Evolutionary conservation across 2,888 invertebrate species (phyloP), one percentile per base, ranked within the genome.

Genomic region (Tillus elongatus): DNA sequence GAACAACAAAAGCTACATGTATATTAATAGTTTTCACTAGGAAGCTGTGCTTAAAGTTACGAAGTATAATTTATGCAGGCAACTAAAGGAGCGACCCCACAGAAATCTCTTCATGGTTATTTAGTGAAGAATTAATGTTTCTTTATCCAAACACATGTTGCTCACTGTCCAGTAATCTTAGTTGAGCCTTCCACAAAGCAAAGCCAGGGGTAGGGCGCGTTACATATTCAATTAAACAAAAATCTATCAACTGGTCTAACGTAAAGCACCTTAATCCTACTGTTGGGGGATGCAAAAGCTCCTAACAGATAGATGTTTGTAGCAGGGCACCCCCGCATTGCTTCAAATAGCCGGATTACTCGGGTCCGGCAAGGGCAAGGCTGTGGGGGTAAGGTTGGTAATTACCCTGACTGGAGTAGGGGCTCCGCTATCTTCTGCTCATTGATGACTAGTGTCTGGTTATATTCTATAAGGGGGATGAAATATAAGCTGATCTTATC

Each of bases 151-250:
- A 63, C 64, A 64, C 64, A 64, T 64, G 64, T 64, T 63, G 63
- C 63, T 59, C 58, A 46, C 51, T 56, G 57, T 58, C 58, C 58
- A 53, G 55, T 62, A 63, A 63, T 58, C 63, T 56, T 50, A 51
- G 44, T 60, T 62, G 57, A 62, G 55, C 60, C 51, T 51, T 44
- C 44, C 53, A 54, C 54, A 59, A 61, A 59, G 60, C 56, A 58
- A 58, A 60, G 55, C 50, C 55, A 52, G 43, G 51, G 54, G 52
- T 51, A 50, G 50, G 50, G 52, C 53, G 55, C 69, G 71, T 75
- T 77, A 74, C 74, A 74, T 77, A 77, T 78, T 78, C 77, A 77
- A 78, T 77, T 77, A 77, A 74, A 75, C 75, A 74, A 75, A 73
- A 74, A 74, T 73, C 70, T 71, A 72, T 75, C 69, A 66, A 66